phyloP scores from a whole-genome alignment of 2,113 vertebrate species.

The Galbula dea region DNA sequence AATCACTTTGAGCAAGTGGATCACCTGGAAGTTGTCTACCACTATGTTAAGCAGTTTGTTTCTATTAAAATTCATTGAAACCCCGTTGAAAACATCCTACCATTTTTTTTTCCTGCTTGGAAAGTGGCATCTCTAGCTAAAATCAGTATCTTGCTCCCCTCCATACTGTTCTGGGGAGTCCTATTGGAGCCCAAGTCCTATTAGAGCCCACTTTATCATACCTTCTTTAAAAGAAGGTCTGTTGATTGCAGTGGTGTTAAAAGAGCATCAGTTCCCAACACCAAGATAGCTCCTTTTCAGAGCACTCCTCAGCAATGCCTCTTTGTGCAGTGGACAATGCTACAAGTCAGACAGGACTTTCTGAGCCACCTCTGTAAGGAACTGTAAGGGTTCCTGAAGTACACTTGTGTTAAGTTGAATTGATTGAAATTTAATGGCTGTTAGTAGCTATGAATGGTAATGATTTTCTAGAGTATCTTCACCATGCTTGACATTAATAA shows the following conservation, averaged over 20 bases:
- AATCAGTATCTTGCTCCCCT: not conserved
- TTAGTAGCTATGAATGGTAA: slow-evolving; percentile 87
- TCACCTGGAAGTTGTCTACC: not conserved
- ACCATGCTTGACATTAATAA: slow-evolving; percentile 82
- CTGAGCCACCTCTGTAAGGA: slow-evolving; percentile 72
- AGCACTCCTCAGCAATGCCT: slow-evolving; percentile 49
- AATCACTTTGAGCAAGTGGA: not conserved
- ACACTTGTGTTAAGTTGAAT: slow-evolving; percentile 88
- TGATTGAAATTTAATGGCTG: slow-evolving; percentile 89
- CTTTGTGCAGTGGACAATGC: slow-evolving; percentile 80
- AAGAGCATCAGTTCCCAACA: slow-evolving; percentile 65
- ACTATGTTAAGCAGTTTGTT: not conserved
- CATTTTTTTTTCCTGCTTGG: not conserved
- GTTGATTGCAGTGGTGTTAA: slow-evolving; percentile 56
- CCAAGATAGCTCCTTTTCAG: slow-evolving; percentile 61
- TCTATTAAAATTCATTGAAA: not conserved
- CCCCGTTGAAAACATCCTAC: not conserved
- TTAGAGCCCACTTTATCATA: not conserved
- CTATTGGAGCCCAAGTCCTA: not conserved
- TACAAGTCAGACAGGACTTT: slow-evolving; percentile 78
- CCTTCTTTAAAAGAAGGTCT: slow-evolving; percentile 18
- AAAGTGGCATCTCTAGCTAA: not conserved
- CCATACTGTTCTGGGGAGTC: not conserved
- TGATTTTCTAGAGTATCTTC: slow-evolving; percentile 80
- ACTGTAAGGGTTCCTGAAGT: slow-evolving; percentile 79